Evolutionary conservation across 2,888 invertebrate genomes (phyloP), one percentile per base, ranked within the genome.

Genomic region (Keiferia lycopersicella): DNA sequence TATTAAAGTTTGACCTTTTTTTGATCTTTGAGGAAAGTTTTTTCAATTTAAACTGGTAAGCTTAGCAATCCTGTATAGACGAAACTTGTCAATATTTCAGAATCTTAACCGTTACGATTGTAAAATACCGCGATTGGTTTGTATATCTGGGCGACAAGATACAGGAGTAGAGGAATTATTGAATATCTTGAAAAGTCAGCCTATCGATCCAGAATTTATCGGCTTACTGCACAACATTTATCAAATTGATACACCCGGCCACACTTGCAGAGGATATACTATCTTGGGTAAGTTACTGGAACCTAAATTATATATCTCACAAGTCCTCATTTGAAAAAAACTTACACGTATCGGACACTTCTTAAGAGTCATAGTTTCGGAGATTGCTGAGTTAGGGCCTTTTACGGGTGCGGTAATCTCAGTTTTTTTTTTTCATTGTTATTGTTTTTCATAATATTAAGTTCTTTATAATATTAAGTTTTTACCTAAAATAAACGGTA

Each of bases 231-330:
- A 93, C 66, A 87, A 86, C 64, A 77, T 92, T 8, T 92, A 89
- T 69, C 78, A 86, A 12, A 81, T 79, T 62, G 86, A 91, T n/a
- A 92, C 93, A 64, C 72, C 84, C 64, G 93, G 93, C 0, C 94
- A 95, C 76, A 92, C 94, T n/a, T 94, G 93, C 76, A 84, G 95
- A 69, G 96, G 96, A 0, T 95, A 92, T 75, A 83, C 92, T 7
- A 78, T 96, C 61, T 73, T 91, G 0, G 82, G 62, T 64, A 57
- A 26, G 26, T 26, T 6, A 26, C 26, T 26, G 26, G 26, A 45
- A 45, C n/a, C 2, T 45, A 45, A n/a, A 7, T 45, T 45, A 2
- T n/a, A 16, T 4, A 45, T 45, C n/a, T 45, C 16, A n/a, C 45
- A 2, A 45, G 45, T 2, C 30, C 30, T 2, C 30, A 4, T 2